These are phyloP conservation scores for Scaptomyza cyrtandrae DNA, from an alignment of 2,888 invertebrate species.

Conservation along the genomic window DNA sequence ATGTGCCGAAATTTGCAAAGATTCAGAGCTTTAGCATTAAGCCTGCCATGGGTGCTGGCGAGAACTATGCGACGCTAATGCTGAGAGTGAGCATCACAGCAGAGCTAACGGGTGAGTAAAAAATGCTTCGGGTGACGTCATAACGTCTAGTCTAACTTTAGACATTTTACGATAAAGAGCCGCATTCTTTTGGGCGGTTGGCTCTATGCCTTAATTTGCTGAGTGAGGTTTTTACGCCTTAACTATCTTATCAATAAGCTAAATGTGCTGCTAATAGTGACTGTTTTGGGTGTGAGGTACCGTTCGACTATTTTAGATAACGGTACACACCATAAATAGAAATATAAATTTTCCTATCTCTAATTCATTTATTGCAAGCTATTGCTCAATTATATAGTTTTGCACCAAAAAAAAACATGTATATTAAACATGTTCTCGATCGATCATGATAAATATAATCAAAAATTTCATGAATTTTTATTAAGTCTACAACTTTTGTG, in stretches of 20 bases:
- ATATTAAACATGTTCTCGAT: not conserved
- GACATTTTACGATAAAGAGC: not conserved
- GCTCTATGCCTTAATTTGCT: not conserved
- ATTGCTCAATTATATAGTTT: not conserved
- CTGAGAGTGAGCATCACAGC: constrained; percentile 59
- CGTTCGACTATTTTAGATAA: not conserved
- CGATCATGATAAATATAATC: not conserved
- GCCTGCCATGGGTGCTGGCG: constrained; percentile 65
- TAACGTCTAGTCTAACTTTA: not conserved
- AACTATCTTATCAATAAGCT: constrained; percentile 1
- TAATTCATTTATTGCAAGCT: not conserved
- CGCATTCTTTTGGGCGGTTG: not conserved
- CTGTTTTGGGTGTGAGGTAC: not conserved
- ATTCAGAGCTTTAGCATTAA: constrained; percentile 56
- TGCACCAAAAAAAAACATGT: not conserved
- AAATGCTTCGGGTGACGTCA: constrained; percentile 9
- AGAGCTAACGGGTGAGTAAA: constrained; percentile 50
- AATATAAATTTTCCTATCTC: not conserved
- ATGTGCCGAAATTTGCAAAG: constrained; percentile 49
- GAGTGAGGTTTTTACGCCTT: not conserved
- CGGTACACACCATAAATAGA: not conserved
- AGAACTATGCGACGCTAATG: constrained; percentile 77
- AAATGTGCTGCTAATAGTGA: constrained; percentile 11
- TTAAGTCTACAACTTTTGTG: not conserved
- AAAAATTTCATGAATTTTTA: not conserved